Evolutionary conservation across 2,113 vertebrate species (phyloP).

Genomic region (Etia nguti): DNA sequence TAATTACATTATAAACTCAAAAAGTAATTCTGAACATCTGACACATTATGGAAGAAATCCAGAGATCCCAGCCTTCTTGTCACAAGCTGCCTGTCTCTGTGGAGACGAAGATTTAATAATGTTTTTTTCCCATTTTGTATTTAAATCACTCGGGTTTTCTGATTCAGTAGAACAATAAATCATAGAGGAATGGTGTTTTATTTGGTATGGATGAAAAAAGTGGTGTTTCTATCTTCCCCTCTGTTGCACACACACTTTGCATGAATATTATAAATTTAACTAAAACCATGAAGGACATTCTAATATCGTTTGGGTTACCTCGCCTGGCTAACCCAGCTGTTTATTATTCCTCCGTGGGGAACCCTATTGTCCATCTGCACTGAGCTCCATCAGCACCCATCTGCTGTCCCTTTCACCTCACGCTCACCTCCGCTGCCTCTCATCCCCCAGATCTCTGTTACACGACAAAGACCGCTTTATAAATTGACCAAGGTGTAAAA

Average conservation of each 20-base stretch:
- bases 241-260: background rate
- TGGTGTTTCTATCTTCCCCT: background rate
- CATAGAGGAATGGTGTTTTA: conserved; percentile 17
- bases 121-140: conserved; percentile 1
- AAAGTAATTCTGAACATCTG: conserved; percentile 28
- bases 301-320: background rate
- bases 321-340: background rate
- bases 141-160: background rate
- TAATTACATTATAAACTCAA: conserved; percentile 13
- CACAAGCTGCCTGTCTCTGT: background rate
- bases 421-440: conserved; percentile 39
- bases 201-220: conserved; percentile 23
- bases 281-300: background rate
- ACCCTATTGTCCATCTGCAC: conserved; percentile 24
- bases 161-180: conserved; percentile 7
- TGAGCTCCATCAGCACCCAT: conserved; percentile 36
- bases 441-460: conserved; percentile 43
- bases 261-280: background rate
- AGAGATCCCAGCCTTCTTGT: background rate
- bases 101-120: background rate
- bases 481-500: conserved; percentile 17
- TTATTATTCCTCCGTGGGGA: background rate
- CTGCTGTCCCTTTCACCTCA: conserved; percentile 48
- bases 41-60: background rate
- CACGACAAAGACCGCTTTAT: conserved; percentile 25